phyloP scores from a whole-genome alignment of 2,888 invertebrate genomes.

The Lasioglossum lativentre region DNA sequence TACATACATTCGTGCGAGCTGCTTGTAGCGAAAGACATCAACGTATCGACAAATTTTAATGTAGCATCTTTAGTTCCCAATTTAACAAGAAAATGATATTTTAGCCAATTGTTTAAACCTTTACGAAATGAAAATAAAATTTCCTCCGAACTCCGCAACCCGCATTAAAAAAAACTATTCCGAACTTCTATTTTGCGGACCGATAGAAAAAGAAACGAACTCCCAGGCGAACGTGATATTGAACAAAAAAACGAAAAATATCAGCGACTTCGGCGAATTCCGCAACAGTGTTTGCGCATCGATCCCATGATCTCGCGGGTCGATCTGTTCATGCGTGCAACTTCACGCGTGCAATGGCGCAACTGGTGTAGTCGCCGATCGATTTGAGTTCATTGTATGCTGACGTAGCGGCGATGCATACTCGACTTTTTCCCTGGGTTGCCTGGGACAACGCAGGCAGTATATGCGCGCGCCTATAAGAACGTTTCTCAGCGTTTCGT shows the following conservation, averaged over 20 bases:
- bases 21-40: no score
- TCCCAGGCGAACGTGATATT: not conserved
- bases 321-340: slow-evolving; percentile 23
- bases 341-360: slow-evolving; percentile 44
- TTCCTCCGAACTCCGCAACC: not conserved
- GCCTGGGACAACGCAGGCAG: slow-evolving; percentile 50
- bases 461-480: slow-evolving; percentile 1
- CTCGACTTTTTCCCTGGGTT: slow-evolving; percentile 57
- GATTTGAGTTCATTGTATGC: slow-evolving; percentile 75
- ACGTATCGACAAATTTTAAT: no score
- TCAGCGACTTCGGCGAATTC: not conserved
- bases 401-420: slow-evolving; percentile 41
- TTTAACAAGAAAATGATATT: no score
- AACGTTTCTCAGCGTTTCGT: not conserved
- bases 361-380: slow-evolving; percentile 65
- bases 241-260: not conserved
- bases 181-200: not conserved
- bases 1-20: no score
- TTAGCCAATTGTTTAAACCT: not conserved
- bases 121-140: not conserved
- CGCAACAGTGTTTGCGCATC: slow-evolving; percentile 37
- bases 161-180: not conserved
- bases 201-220: not conserved
- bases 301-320: slow-evolving; percentile 54
- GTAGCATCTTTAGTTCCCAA: no score